Conservation (phyloP, 2,888 invertebrate genomes). For the Invenusta paracnida region DNA sequence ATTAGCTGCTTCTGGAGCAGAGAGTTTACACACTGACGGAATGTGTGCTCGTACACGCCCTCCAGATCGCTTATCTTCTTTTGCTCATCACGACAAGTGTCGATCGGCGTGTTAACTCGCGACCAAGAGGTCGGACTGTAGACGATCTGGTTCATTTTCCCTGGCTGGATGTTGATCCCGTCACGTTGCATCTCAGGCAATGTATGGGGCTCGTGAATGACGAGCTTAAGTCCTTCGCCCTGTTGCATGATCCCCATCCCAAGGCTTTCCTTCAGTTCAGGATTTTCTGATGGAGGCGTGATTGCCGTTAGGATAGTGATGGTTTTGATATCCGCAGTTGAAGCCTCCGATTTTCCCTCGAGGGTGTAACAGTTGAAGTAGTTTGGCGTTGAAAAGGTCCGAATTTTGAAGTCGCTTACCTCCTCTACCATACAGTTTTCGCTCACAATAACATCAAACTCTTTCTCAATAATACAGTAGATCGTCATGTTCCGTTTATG, state of each 20-base stretch:
- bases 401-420: conserved; percentile 1
- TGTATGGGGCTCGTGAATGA: conserved; percentile 38
- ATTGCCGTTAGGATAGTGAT: conserved; percentile 34
- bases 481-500: conserved; percentile 33
- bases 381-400: conserved; percentile 39
- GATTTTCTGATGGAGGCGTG: conserved; percentile 34
- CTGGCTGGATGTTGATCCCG: conserved; percentile 43
- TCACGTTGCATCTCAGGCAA: conserved; percentile 38
- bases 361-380: conserved; percentile 44
- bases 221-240: conserved; percentile 40
- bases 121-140: conserved; percentile 34
- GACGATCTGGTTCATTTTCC: conserved; percentile 39
- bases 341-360: neutral
- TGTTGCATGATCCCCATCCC: conserved; percentile 36
- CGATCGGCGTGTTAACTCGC: conserved; percentile 34
- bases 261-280: conserved; percentile 28
- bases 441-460: conserved; percentile 24
- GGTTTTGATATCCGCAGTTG: conserved; percentile 7
- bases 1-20: conserved; percentile 34
- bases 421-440: conserved; percentile 38
- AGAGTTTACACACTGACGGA: conserved; percentile 35
- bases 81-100: conserved; percentile 35
- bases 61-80: conserved; percentile 30
- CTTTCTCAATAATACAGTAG: conserved; percentile 31
- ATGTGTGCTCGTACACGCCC: conserved; percentile 32